Conservation (phyloP, 2,113 vertebrate species). For the Colossoma macropomum region DNA sequence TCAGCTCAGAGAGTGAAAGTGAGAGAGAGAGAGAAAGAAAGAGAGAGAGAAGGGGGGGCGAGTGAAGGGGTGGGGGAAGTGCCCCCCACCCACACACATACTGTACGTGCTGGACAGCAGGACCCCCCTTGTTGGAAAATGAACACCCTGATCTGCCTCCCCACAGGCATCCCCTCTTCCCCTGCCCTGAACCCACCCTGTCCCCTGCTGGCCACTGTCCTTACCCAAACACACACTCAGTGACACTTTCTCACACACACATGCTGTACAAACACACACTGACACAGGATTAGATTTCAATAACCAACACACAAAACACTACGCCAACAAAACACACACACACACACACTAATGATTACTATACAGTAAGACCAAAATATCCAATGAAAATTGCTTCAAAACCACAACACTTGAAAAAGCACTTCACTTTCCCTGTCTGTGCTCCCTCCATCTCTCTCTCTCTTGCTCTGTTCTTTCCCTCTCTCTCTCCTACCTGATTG, state of each 20-base stretch:
- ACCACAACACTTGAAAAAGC: constrained; percentile 32
- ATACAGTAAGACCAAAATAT: constrained; percentile 25
- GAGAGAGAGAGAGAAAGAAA: constrained; percentile 8
- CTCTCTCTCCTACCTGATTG: constrained; percentile 91
- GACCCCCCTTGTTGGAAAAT: constrained; percentile 69
- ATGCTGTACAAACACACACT: constrained; percentile 48
- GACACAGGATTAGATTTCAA: constrained; percentile 53
- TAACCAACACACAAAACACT: constrained; percentile 38
- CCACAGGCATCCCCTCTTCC: constrained; percentile 60
- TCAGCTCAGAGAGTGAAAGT: constrained; percentile 33
- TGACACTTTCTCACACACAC: constrained; percentile 45
- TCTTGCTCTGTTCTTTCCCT: constrained; percentile 54
- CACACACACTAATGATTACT: constrained; percentile 59
- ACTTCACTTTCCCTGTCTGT: constrained; percentile 21
- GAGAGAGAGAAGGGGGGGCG: neutral
- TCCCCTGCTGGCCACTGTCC: constrained; percentile 76
- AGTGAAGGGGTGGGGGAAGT: constrained; percentile 5
- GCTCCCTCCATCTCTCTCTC: constrained; percentile 39
- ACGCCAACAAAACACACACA: constrained; percentile 68
- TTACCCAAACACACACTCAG: constrained; percentile 68
- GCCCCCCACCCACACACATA: constrained; percentile 60
- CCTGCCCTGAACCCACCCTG: constrained; percentile 75
- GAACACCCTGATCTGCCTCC: constrained; percentile 70
- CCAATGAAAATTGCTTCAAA: constrained; percentile 30
- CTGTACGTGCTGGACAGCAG: constrained; percentile 71